Evolutionary conservation across 2,797 vertebrate genomes (phyloP), one percentile per base, ranked within the genome.

Genomic region (Spinibarbus caldwelli): DNA sequence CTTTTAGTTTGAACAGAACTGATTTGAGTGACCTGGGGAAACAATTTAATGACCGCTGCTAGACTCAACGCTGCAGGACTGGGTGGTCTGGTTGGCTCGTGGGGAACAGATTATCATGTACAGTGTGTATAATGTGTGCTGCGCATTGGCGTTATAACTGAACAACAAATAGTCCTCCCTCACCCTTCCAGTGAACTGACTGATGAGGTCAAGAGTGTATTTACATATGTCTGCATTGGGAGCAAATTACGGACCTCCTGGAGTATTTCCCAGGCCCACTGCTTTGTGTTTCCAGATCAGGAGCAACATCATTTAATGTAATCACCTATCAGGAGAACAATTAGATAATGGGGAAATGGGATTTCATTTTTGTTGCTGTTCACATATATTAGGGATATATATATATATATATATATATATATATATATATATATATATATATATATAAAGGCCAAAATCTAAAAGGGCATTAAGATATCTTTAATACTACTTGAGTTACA

Each of bases 1-100:
- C 38, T 43, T 34, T 49, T 90, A 92, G 91, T 92, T 94, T 94
- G 94, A 93, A 95, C 93, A 92, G 92, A 92, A 92, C 89, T 92
- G 92, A 94, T 94, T 90, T 90, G 94, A 94, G 84, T 94, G 94
- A 95, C 95, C 94, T 92, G 91, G 90, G 94, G 94, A 95, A 94
- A 94, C 80, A 80, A 87, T 95, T 94, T 95, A 95, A 95, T 95
- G 93, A 87, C 92, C 87, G 86, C 87, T 92, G 89, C 93, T 93
- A 90, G 93, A 92, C 93, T 94, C 93, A 92, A 90, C 92, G 88
- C 89, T 34, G 79, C 89, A 91, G 83, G 92, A 89, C 93, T 95
- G 95, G 95, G 95, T 94, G 95, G 95, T 96, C 95, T 88, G 80
- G 85, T 75, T 84, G 43, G 86, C 91, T 90, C 80, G 91, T 72